These are phyloP conservation scores for Platysteira castanea DNA, from an alignment of 2,113 vertebrate genomes.

Conservation along the genomic window DNA sequence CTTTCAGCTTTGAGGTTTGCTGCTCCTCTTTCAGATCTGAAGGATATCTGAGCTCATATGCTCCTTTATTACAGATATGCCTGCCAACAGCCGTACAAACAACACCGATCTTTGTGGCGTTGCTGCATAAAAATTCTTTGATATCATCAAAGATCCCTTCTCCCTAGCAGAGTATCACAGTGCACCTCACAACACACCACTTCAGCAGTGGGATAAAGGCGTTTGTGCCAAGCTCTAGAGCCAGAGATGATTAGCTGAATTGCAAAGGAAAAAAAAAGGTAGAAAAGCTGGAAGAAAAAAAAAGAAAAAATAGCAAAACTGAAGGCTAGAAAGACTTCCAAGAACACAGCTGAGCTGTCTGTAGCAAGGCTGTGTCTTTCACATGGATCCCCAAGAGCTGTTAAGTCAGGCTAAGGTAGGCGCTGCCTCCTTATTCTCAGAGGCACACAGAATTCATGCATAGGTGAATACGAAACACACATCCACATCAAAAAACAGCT, in stretches of 20 bases:
- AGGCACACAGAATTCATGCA: not conserved
- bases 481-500: not conserved
- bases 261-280: not conserved
- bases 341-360: not conserved
- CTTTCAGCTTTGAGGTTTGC: not conserved
- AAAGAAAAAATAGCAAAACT: not conserved
- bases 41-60: not conserved
- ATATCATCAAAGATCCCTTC: not conserved
- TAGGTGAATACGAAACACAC: accelerated
- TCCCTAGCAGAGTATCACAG: not conserved
- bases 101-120: not conserved
- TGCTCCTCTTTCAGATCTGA: not conserved
- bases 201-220: not conserved
- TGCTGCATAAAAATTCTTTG: not conserved
- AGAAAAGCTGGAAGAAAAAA: not conserved
- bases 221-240: not conserved
- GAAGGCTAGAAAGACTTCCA: not conserved
- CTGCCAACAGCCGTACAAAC: not conserved
- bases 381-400: not conserved
- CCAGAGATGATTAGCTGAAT: not conserved
- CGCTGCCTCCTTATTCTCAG: not conserved
- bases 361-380: not conserved
- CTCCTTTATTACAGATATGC: not conserved
- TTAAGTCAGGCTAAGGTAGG: not conserved
- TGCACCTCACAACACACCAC: not conserved